Evolutionary conservation across 2,113 vertebrate genomes (phyloP), one percentile per base, ranked within the genome.

Genomic region (Leptobrachium leishanense): DNA sequence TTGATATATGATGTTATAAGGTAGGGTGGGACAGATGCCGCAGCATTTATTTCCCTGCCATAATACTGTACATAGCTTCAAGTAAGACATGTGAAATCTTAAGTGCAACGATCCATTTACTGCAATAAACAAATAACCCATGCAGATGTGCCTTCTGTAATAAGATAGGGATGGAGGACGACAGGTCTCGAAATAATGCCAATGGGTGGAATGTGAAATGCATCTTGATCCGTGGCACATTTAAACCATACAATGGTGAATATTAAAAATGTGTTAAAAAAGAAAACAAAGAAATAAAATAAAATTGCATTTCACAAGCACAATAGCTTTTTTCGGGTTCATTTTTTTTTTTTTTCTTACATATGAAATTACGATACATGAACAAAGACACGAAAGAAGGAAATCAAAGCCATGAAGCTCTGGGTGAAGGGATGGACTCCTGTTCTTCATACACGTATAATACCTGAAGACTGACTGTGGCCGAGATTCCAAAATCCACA

Each of bases 371-470:
- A 64, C 31, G 20, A 64, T 64, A 64, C 62, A 64, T 64, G 9
- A 64, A 64, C 20, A 20, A 64, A 64, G 57, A 68, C 41, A 72
- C 41, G 20, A 73, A 40, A 79, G 54, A 69, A 12, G 10, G n/a
- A 40, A 31, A 71, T 46, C 5, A 46, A 20, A 50, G 68, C 68
- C 57, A 54, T 43, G 68, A 43, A 72, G 77, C 0, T 0, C 76
- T 84, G 66, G 62, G 80, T 83, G 55, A 59, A 86, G 83, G 82
- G 78, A 82, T 2, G 0, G 82, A 81, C 84, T 84, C 44, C 75
- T 72, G 75, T 77, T 81, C 64, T 68, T 43, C 63, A 31, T 74
- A 68, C 43, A 41, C 72, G 41, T 68, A 64, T 41, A 68, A 81
- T 74, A 81, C 78, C 78, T 81, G 71, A 68, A 68, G 72, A 68